Base-by-base conservation (phyloP, 30 jellyfish, hydroid and myxozoan species). In the Calvadosia cruxmelitensis region DNA sequence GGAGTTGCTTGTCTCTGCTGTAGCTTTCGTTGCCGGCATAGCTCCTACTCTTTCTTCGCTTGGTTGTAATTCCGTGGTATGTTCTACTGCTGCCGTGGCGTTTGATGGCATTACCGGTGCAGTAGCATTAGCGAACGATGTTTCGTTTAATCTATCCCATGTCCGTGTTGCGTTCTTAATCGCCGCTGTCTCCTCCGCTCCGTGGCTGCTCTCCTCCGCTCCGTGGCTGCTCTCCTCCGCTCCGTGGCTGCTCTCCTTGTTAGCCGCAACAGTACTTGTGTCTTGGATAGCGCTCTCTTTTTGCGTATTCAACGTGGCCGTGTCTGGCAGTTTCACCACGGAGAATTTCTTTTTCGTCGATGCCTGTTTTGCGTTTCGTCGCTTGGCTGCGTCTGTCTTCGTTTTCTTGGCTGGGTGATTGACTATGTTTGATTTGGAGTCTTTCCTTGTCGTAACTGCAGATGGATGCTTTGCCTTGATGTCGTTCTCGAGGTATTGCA, bases 11-110 rank as follows among this genome's bases (percentile, higher is more conserved):
- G 27, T 34, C 2, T 35, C 67, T 16, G 42, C 77, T 35, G 29
- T 48, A 0, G 66, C 15, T 5, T 33, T 31, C 33, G 42, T 68
- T 68, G 77, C 34, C 3, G 77, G 77, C 27, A 65, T 20, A 65
- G 3, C 2, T 28, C 20, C 24, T 28, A 65, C 64, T 10, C 34
- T 30, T 33, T 31, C 33, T 30, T 33, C 23, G 24, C 5, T 29
- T 29, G 74, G 74, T 25, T 13, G 3, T 1, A 31, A 29, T 24
- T 10, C 33, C 15, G 29, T 25, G 7, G 3, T 26, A 25, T 15
- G 30, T 29, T 30, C 31, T 3, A 61, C 16, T 65, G 52, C 25
- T 25, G 3, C 29, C 34, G 53, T 29, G 20, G 27, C 49, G 72
- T 26, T 63, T 25, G 32, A 53, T 16, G 34, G 34, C 29, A 68